phyloP scores from a whole-genome alignment of 1,140 invertebrate genomes.

The Gonioctena quinquepunctata region DNA sequence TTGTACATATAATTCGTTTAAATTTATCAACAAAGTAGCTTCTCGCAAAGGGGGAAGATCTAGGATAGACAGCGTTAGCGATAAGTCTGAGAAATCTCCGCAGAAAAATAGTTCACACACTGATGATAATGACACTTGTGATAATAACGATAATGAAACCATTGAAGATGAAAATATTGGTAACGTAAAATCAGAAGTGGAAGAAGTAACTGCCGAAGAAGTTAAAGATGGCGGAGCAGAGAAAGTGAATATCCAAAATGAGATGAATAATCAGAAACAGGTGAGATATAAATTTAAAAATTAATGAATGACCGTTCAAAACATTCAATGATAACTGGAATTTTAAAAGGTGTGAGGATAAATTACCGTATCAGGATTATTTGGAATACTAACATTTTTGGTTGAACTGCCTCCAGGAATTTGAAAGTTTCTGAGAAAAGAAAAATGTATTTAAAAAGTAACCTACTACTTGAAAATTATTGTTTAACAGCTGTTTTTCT shows the following conservation, averaged over 20 bases:
- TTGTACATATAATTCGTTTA: not conserved
- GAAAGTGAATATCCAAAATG: constrained; percentile 1
- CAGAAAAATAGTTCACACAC: constrained; percentile 3
- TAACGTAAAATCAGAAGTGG: constrained; percentile 10
- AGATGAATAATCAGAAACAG: not conserved
- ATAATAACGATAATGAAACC: constrained; percentile 12
- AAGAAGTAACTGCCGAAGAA: not conserved
- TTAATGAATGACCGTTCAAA: no score
- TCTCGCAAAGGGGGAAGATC: constrained; percentile 11
- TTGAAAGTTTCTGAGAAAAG: no score
- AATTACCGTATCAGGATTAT: no score
- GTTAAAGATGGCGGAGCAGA: not conserved
- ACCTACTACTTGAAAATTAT: no score
- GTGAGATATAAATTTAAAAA: no score
- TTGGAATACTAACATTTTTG: no score
- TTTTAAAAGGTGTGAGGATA: no score
- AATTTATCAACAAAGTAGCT: constrained; percentile 4
- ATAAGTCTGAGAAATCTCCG: constrained; percentile 17
- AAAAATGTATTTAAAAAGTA: no score
- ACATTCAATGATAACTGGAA: no score
- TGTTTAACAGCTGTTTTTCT: no score
- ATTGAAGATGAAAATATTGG: constrained; percentile 8
- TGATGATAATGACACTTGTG: constrained; percentile 1
- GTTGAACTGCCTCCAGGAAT: no score
- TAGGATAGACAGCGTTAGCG: constrained; percentile 13